phyloP scores from a whole-genome alignment of 2,113 vertebrate species.

The Thryonomys swinderianus region DNA sequence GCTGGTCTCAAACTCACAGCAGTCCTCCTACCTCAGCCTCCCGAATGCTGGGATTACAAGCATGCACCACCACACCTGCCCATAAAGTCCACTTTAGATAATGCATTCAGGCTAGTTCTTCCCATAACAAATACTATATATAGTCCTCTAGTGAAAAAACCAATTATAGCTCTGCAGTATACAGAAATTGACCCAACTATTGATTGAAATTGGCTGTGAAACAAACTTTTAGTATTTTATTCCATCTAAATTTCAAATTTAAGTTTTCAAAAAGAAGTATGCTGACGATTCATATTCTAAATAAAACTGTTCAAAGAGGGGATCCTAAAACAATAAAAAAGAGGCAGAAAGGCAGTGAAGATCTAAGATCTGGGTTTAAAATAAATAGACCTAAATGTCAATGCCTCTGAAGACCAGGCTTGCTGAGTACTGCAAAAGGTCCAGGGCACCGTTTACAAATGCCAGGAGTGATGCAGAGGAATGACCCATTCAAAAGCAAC shows the following conservation, averaged over 20 bases:
- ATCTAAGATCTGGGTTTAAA: not conserved
- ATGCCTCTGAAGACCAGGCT: not conserved
- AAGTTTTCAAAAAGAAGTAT: not conserved
- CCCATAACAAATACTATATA: conserved; percentile 24
- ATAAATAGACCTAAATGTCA: not conserved
- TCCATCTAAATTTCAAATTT: conserved; percentile 39
- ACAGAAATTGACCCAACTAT: conserved; percentile 27
- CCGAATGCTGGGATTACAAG: too few species aligned
- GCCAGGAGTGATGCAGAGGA: not conserved
- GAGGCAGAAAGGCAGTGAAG: not conserved
- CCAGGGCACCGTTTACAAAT: not conserved
- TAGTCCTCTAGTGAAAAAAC: not conserved
- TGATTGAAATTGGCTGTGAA: conserved; percentile 3
- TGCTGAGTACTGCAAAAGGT: not conserved
- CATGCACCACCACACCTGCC: too few species aligned
- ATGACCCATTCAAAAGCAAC: not conserved
- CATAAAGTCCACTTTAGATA: conserved; percentile 48
- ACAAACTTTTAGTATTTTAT: conserved; percentile 28
- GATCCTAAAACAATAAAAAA: not conserved
- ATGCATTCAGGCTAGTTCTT: not conserved
- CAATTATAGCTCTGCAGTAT: not conserved
- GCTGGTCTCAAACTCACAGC: too few species aligned
- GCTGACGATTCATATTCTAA: not conserved
- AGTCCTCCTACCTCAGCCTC: too few species aligned
- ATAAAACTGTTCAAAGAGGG: not conserved